Conservation (phyloP, 2,888 invertebrate genomes). For the Aelia acuminata region DNA sequence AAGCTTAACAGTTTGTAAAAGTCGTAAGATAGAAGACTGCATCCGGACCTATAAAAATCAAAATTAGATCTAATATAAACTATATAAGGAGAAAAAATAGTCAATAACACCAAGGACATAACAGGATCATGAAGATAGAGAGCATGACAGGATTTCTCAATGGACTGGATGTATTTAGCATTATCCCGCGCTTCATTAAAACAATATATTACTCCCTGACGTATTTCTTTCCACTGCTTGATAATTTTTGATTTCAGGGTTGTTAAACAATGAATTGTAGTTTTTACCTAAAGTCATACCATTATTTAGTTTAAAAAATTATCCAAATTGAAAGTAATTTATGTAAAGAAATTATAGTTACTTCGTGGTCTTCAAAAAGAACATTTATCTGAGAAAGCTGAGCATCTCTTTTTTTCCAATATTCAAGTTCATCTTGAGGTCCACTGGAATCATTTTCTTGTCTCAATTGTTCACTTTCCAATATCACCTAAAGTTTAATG, state of each 20-base stretch:
- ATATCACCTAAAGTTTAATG: conserved; percentile 74
- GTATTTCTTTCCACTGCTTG: conserved; percentile 86
- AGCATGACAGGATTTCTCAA: conserved; percentile 95
- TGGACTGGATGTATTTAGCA: conserved; percentile 92
- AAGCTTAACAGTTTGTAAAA: conserved; percentile 91
- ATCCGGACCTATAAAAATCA: conserved; percentile 78
- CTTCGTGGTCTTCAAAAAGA: conserved; percentile 77
- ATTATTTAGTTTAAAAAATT: neutral
- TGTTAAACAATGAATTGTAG: conserved; percentile 83
- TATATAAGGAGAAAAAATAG: neutral
- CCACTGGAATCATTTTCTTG: conserved; percentile 91
- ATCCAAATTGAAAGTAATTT: neutral
- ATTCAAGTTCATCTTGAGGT: conserved; percentile 94
- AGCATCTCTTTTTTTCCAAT: conserved; percentile 95
- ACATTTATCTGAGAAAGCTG: conserved; percentile 90
- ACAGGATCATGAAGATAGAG: conserved; percentile 94
- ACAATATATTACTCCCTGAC: conserved; percentile 92
- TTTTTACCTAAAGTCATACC: conserved; percentile 75
- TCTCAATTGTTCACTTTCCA: conserved; percentile 92
- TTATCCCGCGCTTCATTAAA: conserved; percentile 97
- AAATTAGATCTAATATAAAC: conserved; percentile 1
- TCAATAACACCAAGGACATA: conserved; percentile 65
- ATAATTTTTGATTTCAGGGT: conserved; percentile 84
- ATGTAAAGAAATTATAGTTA: conserved; percentile 64
- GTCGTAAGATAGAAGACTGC: conserved; percentile 88